These are phyloP conservation scores for Sebastes schlegelii DNA, from an alignment of 2,113 vertebrate genomes.

Conservation along the genomic window DNA sequence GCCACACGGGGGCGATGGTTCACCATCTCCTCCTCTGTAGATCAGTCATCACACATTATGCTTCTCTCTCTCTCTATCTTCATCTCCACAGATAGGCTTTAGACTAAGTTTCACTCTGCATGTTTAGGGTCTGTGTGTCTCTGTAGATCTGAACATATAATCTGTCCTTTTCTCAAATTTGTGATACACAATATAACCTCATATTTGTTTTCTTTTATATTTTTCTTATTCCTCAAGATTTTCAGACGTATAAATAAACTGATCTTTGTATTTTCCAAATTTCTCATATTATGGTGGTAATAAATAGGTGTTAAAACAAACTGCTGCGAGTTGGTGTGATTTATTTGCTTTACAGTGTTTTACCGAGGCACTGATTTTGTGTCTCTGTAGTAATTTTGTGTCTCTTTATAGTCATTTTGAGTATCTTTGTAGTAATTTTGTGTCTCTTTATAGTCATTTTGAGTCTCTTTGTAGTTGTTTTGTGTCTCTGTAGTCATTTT, in stretches of 20 bases:
- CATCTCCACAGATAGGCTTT: conserved; percentile 44
- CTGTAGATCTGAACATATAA: conserved; percentile 66
- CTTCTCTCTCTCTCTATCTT: conserved; percentile 14
- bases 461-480: too few relatives aligned
- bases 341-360: neutral
- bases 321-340: neutral
- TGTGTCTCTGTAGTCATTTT: too few relatives aligned
- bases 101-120: conserved; percentile 58
- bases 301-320: conserved; percentile 86
- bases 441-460: too few relatives aligned
- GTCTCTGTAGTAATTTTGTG: too few relatives aligned
- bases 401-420: too few relatives aligned
- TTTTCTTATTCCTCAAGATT: conserved; percentile 83
- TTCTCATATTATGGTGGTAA: conserved; percentile 88
- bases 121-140: conserved; percentile 68
- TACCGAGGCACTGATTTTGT: too few relatives aligned
- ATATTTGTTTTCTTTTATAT: conserved; percentile 85
- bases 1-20: conserved; percentile 75
- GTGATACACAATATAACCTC: conserved; percentile 82
- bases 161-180: conserved; percentile 76
- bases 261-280: conserved; percentile 90
- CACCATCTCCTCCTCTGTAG: conserved; percentile 61
- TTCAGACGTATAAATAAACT: conserved; percentile 85
- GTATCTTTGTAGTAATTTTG: too few relatives aligned
- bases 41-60: conserved; percentile 36